phyloP scores from a whole-genome alignment of 2,113 vertebrate species.

The Psilopogon haemacephalus region DNA sequence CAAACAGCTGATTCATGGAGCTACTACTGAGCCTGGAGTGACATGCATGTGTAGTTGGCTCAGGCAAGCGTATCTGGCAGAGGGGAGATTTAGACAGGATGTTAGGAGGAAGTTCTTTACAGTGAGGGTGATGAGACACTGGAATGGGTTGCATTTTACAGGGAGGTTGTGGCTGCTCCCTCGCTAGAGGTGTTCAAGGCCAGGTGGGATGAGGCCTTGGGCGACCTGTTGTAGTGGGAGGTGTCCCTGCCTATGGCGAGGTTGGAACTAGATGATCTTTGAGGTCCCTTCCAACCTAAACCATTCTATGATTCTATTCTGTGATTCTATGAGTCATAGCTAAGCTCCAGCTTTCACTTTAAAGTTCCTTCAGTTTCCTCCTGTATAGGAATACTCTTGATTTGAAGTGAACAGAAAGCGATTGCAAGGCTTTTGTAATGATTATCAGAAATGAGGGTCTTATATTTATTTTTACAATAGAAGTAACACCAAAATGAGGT shows the following conservation, averaged over 20 bases:
- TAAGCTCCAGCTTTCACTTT: background rate
- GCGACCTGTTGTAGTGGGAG: too few species aligned
- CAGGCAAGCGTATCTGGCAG: background rate
- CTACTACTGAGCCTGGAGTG: background rate
- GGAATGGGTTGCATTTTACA: too few species aligned
- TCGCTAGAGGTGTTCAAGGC: too few species aligned
- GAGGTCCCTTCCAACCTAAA: too few species aligned
- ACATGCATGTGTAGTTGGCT: background rate
- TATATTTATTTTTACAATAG: background rate
- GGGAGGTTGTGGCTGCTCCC: too few species aligned
- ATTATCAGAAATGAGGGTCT: background rate
- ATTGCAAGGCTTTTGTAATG: background rate
- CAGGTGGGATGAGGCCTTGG: too few species aligned
- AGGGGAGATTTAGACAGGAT: too few species aligned
- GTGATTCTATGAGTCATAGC: background rate
- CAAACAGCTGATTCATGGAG: rapidly evolving
- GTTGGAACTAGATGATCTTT: too few species aligned
- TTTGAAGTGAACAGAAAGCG: background rate
- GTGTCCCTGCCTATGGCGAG: too few species aligned
- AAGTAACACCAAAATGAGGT: background rate
- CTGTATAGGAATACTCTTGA: background rate
- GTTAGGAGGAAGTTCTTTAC: too few species aligned
- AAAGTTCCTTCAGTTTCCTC: background rate
- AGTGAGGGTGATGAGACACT: too few species aligned
- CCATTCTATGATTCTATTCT: too few species aligned